These are phyloP conservation scores for Corbicula japonica DNA, from an alignment of 2,888 invertebrate species.

Conservation along the genomic window DNA sequence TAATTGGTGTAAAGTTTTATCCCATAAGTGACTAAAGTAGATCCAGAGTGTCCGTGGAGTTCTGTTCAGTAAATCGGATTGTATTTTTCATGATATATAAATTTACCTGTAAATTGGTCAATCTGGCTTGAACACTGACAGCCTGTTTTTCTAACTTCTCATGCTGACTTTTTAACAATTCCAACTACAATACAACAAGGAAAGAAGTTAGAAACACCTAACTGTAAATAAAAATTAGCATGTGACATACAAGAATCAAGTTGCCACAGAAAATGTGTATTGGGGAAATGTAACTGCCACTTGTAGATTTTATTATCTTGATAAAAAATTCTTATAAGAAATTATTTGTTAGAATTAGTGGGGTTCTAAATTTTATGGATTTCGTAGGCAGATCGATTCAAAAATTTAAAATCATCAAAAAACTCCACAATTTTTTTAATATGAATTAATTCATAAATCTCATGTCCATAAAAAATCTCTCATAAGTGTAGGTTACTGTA, in stretches of 20 bases:
- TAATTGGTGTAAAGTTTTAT: no score
- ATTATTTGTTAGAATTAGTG: neutral
- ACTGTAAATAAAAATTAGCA: neutral
- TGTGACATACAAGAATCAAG: neutral
- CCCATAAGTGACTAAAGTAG: no score
- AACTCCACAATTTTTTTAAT: neutral
- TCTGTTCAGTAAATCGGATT: no score
- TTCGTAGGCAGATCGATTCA: no score
- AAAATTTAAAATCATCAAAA: neutral
- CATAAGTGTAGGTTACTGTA: no score
- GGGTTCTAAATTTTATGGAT: no score
- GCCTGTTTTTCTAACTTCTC: conserved; percentile 82
- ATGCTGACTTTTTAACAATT: conserved; percentile 77
- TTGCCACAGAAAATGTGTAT: neutral
- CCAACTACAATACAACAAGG: conserved; percentile 73
- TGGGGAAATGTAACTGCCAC: no score
- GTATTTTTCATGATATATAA: no score
- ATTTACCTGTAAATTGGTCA: conserved; percentile 83
- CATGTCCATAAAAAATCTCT: no score
- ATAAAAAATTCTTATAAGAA: neutral
- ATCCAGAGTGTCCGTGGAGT: no score
- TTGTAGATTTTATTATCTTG: no score
- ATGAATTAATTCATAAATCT: neutral
- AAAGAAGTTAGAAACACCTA: no score
- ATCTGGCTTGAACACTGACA: conserved; percentile 81